These are phyloP conservation scores for Bubo bubo DNA, from an alignment of 2,113 vertebrate genomes.

Conservation along the genomic window DNA sequence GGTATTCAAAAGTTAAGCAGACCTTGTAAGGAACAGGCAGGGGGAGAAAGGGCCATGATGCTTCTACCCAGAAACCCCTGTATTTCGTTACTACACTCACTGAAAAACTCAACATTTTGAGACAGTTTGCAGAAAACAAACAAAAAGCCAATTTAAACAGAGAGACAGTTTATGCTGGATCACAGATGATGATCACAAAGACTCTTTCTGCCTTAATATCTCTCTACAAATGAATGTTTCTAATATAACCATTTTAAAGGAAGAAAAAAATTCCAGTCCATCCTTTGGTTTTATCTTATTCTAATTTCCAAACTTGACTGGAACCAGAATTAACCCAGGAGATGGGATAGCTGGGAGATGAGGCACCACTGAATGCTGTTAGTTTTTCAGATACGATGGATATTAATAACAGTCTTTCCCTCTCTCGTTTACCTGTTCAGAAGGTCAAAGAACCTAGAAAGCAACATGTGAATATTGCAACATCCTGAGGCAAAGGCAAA, in stretches of 20 bases:
- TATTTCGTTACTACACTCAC: neutral
- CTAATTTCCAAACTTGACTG: neutral
- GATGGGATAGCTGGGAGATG: neutral
- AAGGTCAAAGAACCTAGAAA: slow-evolving; percentile 36
- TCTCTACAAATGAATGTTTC: neutral
- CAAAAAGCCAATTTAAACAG: neutral
- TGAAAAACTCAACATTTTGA: neutral
- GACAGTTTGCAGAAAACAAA: neutral
- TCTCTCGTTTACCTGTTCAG: neutral
- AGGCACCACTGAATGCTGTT: neutral
- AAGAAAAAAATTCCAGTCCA: neutral
- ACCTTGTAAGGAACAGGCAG: neutral
- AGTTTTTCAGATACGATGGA: neutral
- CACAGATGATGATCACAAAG: neutral
- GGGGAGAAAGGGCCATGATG: neutral
- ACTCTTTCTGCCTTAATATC: neutral
- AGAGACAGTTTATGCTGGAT: neutral
- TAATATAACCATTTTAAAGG: neutral
- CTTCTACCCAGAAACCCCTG: neutral
- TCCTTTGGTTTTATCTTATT: neutral
- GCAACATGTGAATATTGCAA: neutral
- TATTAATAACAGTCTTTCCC: neutral
- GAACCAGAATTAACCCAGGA: neutral
- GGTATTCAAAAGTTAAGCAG: neutral
- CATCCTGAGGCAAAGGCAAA: neutral